Percentiles rank a stretch among this genome's conserved stretches.
phyloP scores from a whole-genome alignment of 2,888 invertebrate genomes.

The Periphyllus acericola region DNA sequence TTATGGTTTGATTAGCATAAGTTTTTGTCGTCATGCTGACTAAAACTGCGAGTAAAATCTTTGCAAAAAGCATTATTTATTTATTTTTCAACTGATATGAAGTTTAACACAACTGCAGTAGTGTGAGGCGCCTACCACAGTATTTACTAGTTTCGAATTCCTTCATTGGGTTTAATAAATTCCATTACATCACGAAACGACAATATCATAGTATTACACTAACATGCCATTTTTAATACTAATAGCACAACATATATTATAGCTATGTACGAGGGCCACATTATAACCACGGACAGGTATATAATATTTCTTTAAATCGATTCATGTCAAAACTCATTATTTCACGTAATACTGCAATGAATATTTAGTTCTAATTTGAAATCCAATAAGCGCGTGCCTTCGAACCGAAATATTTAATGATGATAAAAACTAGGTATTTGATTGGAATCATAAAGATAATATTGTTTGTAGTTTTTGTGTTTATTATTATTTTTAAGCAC shows the following conservation, averaged over 20 bases:
- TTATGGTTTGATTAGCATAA: constrained; percentile 1
- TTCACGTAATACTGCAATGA: not conserved
- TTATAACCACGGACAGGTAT: not conserved
- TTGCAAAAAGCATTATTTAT: not conserved
- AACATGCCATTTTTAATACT: constrained; percentile 33
- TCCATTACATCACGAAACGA: not conserved
- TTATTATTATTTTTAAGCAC: too few relatives aligned
- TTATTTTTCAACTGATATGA: not conserved
- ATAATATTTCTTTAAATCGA: constrained; percentile 17
- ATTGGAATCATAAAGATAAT: too few relatives aligned
- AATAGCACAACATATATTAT: not conserved
- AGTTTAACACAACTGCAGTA: not conserved
- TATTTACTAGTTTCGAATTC: not conserved
- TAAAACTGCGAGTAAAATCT: not conserved
- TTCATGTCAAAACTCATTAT: constrained; percentile 26
- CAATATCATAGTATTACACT: not conserved
- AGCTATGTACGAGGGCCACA: not conserved
- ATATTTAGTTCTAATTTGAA: not conserved
- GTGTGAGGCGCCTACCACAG: not conserved
- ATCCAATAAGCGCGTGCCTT: too few relatives aligned
- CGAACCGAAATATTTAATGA: too few relatives aligned
- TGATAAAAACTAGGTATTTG: too few relatives aligned
- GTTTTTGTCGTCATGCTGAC: not conserved
- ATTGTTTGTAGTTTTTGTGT: not conserved
- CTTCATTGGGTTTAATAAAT: not conserved